These are phyloP conservation scores for Melangyna quadrimaculata DNA, from an alignment of 2,888 invertebrate species.

Conservation along the genomic window DNA sequence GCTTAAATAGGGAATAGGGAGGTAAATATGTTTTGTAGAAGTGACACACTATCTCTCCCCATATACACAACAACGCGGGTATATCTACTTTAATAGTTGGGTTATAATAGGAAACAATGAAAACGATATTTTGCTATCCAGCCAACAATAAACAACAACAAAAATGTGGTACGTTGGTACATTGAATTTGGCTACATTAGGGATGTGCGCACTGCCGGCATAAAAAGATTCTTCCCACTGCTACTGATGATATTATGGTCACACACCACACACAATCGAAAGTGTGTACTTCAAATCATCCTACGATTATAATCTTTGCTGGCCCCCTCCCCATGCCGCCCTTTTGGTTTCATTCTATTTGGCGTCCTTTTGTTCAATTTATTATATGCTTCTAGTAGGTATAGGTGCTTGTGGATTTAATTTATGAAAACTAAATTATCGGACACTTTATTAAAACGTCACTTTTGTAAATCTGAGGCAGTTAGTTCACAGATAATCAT, in stretches of 20 bases:
- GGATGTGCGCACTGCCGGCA: slow-evolving; percentile 68
- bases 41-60: neutral
- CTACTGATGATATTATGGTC: slow-evolving; percentile 16
- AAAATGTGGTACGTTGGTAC: neutral
- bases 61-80: slow-evolving; percentile 14
- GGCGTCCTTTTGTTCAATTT: slow-evolving; percentile 18
- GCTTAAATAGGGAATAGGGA: neutral
- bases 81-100: slow-evolving; percentile 25
- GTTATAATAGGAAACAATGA: slow-evolving; percentile 46
- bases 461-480: too few species aligned
- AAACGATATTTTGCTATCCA: slow-evolving; percentile 49
- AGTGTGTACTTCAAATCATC: slow-evolving; percentile 15
- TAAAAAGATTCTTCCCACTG: slow-evolving; percentile 10
- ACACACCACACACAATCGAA: slow-evolving; percentile 36
- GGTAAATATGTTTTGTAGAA: neutral
- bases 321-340: neutral
- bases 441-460: neutral
- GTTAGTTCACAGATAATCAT: too few species aligned
- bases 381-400: neutral
- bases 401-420: neutral
- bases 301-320: neutral
- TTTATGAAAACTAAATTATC: neutral
- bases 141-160: slow-evolving; percentile 54
- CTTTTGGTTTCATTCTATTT: too few species aligned
- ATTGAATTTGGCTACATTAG: slow-evolving; percentile 67